Conservation (phyloP, 2,888 invertebrate genomes). For the Scaptomyza caliginosa region DNA sequence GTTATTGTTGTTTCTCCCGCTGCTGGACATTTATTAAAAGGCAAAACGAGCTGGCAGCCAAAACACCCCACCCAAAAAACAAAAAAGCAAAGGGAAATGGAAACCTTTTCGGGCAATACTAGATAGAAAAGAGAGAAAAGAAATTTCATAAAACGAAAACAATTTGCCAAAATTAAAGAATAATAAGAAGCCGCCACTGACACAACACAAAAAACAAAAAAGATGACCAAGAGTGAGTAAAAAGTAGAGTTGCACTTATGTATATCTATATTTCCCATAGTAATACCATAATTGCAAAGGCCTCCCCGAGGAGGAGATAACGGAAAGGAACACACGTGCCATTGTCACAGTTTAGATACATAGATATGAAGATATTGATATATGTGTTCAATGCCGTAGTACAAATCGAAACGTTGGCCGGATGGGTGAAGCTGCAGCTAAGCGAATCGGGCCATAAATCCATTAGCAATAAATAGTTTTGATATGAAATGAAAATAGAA, state of each 20-base stretch:
- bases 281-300: constrained; percentile 59
- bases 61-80: too few species aligned
- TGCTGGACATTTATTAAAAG: constrained; percentile 78
- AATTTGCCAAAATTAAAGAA: constrained; percentile 83
- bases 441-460: constrained; percentile 72
- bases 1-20: constrained; percentile 16
- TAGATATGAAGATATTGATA: constrained; percentile 67
- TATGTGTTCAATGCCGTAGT: constrained; percentile 13
- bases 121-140: constrained; percentile 72
- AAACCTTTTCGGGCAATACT: constrained; percentile 70
- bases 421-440: constrained; percentile 18
- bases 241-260: constrained; percentile 3
- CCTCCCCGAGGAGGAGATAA: constrained; percentile 37
- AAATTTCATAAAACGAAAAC: constrained; percentile 84
- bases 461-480: constrained; percentile 80
- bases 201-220: constrained; percentile 5
- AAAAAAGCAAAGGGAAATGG: constrained; percentile 44
- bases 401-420: constrained; percentile 41
- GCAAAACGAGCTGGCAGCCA: constrained; percentile 57
- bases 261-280: constrained; percentile 24
- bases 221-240: constrained; percentile 16
- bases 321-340: constrained; percentile 63
- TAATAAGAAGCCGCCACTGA: constrained; percentile 72
- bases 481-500: constrained; percentile 68
- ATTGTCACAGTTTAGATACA: constrained; percentile 34